Evolutionary conservation across 2,888 invertebrate species (phyloP).

Genomic region (Carterocephalus palaemon): DNA sequence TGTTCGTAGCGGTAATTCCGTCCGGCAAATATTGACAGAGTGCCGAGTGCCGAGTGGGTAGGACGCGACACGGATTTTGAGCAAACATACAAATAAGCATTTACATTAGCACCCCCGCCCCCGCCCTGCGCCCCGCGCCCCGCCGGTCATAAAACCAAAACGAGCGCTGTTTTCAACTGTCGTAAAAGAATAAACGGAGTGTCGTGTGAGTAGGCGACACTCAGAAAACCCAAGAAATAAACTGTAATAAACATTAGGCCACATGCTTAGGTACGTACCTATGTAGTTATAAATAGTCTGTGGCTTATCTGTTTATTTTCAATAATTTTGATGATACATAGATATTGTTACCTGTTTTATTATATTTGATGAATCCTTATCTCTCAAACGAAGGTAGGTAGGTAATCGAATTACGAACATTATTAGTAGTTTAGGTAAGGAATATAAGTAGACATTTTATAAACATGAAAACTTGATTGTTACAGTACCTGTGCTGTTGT

Average conservation of each 20-base stretch:
- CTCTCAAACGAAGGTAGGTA: too few relatives aligned
- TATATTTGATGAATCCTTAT: too few relatives aligned
- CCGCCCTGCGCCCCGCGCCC: constrained; percentile 30
- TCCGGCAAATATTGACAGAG: constrained; percentile 72
- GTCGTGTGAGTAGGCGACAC: constrained; percentile 32
- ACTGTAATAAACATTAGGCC: constrained; percentile 10
- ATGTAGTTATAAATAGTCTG: too few relatives aligned
- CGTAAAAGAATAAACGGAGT: constrained; percentile 33
- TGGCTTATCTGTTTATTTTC: too few relatives aligned
- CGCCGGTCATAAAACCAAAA: constrained; percentile 30
- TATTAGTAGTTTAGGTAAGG: too few relatives aligned
- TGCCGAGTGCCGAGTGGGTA: constrained; percentile 37
- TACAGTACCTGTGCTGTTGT: too few relatives aligned
- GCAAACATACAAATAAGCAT: constrained; percentile 73
- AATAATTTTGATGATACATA: too few relatives aligned
- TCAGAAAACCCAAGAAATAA: constrained; percentile 21
- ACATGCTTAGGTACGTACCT: too few relatives aligned
- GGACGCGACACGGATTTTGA: constrained; percentile 75
- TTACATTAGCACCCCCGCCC: constrained; percentile 62
- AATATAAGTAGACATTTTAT: too few relatives aligned
- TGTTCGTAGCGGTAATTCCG: constrained; percentile 73
- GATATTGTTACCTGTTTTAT: too few relatives aligned
- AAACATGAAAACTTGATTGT: too few relatives aligned
- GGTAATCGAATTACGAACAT: too few relatives aligned
- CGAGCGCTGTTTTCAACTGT: constrained; percentile 26